These are phyloP conservation scores for Sesamia nonagrioides DNA, from an alignment of 1,140 invertebrate genomes.

Conservation along the genomic window DNA sequence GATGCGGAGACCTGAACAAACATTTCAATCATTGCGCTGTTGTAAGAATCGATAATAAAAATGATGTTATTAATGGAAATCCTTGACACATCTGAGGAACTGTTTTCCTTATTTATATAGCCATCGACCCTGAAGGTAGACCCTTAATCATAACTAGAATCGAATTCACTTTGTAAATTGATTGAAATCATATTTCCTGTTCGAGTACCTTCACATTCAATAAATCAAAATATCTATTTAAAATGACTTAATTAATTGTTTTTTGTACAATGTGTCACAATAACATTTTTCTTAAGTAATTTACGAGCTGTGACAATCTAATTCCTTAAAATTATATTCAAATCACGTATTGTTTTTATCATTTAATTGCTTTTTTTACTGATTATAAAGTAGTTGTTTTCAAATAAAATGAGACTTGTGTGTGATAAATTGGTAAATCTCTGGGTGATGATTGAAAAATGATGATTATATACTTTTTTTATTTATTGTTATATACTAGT, in stretches of 20 bases:
- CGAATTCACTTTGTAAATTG: conserved; percentile 23
- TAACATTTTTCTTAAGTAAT: conserved; percentile 20
- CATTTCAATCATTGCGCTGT: not conserved
- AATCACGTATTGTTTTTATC: not conserved
- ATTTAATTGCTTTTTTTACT: not conserved
- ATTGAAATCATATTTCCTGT: conserved; percentile 41
- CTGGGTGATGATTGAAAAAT: not conserved
- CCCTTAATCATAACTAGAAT: conserved; percentile 52
- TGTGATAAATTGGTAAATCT: not conserved
- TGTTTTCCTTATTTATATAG: conserved; percentile 76
- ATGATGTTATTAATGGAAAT: conserved; percentile 56
- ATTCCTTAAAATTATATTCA: not conserved
- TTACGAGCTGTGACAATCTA: conserved; percentile 24
- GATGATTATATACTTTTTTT: not conserved
- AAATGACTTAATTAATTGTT: conserved; percentile 27
- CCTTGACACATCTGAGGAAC: conserved; percentile 71
- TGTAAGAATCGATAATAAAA: conserved; percentile 53
- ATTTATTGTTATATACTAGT: too few species aligned
- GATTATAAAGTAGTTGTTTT: not conserved
- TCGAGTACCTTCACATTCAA: conserved; percentile 23
- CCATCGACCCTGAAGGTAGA: conserved; percentile 59
- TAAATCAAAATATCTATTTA: conserved; percentile 35
- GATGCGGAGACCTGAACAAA: too few species aligned
- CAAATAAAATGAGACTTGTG: not conserved
- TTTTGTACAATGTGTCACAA: conserved; percentile 20